Conservation (phyloP, 1,140 invertebrate genomes). For the Carposina sasakii region DNA sequence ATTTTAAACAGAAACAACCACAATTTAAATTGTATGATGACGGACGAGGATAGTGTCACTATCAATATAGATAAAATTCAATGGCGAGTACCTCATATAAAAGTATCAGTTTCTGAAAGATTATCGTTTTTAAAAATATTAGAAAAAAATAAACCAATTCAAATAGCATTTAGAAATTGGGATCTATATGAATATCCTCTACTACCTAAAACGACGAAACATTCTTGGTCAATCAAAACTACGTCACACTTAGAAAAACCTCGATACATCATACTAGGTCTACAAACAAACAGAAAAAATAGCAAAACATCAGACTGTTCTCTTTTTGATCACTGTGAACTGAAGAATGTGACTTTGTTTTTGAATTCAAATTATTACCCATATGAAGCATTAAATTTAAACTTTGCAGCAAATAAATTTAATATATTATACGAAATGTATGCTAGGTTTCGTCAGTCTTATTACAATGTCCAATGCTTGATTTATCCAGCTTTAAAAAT, state of each 20-base stretch:
- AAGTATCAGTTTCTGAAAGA: constrained; percentile 22
- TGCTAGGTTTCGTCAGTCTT: constrained; percentile 19
- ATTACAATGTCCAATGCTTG: constrained; percentile 11
- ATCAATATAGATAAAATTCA: constrained; percentile 17
- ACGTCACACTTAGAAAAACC: constrained; percentile 34
- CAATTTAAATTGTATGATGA: constrained; percentile 24
- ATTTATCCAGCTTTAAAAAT: constrained; percentile 3
- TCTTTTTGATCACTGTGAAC: constrained; percentile 11
- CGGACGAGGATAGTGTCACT: background rate
- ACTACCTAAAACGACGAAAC: constrained; percentile 29
- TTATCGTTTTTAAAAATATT: constrained; percentile 24
- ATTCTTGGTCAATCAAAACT: constrained; percentile 40
- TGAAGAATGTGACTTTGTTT: constrained; percentile 11
- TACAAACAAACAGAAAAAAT: constrained; percentile 13
- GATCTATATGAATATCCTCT: constrained; percentile 48
- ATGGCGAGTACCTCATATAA: constrained; percentile 25
- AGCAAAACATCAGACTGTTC: constrained; percentile 7
- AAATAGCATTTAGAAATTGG: constrained; percentile 44
- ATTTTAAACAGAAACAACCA: constrained; percentile 46
- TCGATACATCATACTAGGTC: constrained; percentile 22
- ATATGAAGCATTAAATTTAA: constrained; percentile 9
- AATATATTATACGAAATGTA: constrained; percentile 18
- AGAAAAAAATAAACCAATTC: constrained; percentile 24
- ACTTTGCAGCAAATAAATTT: constrained; percentile 16
- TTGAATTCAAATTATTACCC: constrained; percentile 17